These are phyloP conservation scores for Odocoileus virginianus DNA, from an alignment of 2,113 vertebrate species.

Conservation along the genomic window DNA sequence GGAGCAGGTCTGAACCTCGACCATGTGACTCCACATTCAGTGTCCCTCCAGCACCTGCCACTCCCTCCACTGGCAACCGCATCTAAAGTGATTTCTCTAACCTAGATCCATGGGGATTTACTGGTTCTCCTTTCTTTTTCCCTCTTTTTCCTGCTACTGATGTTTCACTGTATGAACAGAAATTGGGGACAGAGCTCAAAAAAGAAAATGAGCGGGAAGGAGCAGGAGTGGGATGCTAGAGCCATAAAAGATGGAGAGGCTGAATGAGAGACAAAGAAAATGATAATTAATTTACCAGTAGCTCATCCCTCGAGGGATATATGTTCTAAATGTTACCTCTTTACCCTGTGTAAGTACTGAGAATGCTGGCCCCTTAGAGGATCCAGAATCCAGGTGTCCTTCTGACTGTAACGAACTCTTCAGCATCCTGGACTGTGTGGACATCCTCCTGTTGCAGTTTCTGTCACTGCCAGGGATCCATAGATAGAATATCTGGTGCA, in stretches of 20 bases:
- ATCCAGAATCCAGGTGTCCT: background rate
- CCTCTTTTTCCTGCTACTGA: background rate
- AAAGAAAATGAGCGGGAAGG: background rate
- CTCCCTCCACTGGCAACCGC: fast-evolving
- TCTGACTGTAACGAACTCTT: background rate
- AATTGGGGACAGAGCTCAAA: slow-evolving; percentile 8
- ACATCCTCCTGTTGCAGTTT: too few species aligned
- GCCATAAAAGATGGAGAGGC: background rate
- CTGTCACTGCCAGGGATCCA: background rate
- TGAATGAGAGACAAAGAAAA: slow-evolving; percentile 2
- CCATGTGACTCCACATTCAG: background rate
- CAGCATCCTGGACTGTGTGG: background rate
- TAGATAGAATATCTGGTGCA: background rate
- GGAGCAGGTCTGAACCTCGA: background rate
- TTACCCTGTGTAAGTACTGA: slow-evolving; percentile 43
- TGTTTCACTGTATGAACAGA: background rate
- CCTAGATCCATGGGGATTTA: background rate
- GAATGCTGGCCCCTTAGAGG: background rate
- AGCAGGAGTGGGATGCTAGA: background rate
- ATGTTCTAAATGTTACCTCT: slow-evolving; percentile 42
- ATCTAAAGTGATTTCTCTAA: background rate
- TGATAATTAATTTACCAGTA: slow-evolving; percentile 35
- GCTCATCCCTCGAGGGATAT: slow-evolving; percentile 1
- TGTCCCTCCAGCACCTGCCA: background rate
- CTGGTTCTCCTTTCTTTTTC: background rate